A percentile compares a stretch with the other conserved stretches of the same genome.
Evolutionary conservation across 2,888 invertebrate genomes (phyloP).

Genomic region (Stictocephala bisonia): DNA sequence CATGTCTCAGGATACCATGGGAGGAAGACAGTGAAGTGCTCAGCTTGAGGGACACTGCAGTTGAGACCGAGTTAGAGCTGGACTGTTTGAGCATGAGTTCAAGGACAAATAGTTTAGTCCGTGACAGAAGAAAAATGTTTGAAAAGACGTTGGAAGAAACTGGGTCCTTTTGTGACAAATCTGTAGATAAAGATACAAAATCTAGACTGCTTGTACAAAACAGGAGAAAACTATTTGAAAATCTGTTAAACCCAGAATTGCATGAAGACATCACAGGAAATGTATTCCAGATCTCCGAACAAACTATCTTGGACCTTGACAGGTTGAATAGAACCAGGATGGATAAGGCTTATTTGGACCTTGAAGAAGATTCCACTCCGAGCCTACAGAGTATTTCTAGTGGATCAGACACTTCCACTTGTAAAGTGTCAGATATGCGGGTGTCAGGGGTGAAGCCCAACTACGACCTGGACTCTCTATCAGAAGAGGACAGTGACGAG

Average conservation of each 20-base stretch:
- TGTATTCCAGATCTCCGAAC: slow-evolving; percentile 19
- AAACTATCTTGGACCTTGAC: slow-evolving; percentile 30
- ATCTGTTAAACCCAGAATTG: slow-evolving; percentile 5
- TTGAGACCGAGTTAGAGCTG: slow-evolving; percentile 2
- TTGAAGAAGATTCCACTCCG: slow-evolving; percentile 60
- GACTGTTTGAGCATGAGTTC: slow-evolving; percentile 5
- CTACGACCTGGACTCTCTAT: slow-evolving; percentile 60
- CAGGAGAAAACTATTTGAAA: slow-evolving; percentile 42
- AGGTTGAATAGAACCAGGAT: slow-evolving; percentile 15
- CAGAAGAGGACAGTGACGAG: slow-evolving; percentile 82
- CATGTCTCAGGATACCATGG: slow-evolving; percentile 19
- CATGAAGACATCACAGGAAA: slow-evolving; percentile 31
- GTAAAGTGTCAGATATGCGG: slow-evolving; percentile 63
- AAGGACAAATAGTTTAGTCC: slow-evolving; percentile 52
- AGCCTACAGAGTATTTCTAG: slow-evolving; percentile 59
- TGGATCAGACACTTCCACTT: slow-evolving; percentile 63
- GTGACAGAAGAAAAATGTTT: slow-evolving; percentile 53
- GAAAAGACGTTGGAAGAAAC: slow-evolving; percentile 39
- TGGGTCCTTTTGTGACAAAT: slow-evolving; percentile 5
- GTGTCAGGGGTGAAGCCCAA: slow-evolving; percentile 47
- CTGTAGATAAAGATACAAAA: slow-evolving; percentile 3
- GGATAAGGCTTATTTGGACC: slow-evolving; percentile 53
- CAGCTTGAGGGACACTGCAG: background rate
- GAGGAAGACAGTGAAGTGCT: background rate
- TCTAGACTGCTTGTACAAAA: slow-evolving; percentile 38